Conservation (phyloP, 1,140 invertebrate species). For the Camponotus floridanus region DNA sequence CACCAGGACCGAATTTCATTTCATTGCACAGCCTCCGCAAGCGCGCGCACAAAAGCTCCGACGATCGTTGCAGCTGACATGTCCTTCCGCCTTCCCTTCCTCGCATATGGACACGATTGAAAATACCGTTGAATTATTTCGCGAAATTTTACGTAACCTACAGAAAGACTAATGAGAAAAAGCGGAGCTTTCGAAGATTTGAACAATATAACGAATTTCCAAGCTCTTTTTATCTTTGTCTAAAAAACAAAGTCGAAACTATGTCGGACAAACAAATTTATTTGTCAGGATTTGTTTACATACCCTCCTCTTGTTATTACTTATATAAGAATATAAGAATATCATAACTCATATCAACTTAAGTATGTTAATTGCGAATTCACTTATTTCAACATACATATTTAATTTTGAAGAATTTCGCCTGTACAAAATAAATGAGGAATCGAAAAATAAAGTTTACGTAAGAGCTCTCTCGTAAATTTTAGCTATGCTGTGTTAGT, state of each 20-base stretch:
- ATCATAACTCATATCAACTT: neutral
- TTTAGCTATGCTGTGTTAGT: neutral
- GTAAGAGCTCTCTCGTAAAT: neutral
- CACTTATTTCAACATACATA: neutral
- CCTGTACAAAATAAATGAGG: neutral
- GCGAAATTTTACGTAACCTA: conserved; percentile 21
- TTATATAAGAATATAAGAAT: neutral
- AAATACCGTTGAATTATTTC: conserved; percentile 32
- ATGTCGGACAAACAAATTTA: neutral
- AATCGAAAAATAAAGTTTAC: neutral
- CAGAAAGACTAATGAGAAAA: neutral
- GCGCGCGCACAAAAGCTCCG: conserved; percentile 47
- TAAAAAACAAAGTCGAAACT: neutral
- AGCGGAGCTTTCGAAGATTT: neutral
- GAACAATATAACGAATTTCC: neutral
- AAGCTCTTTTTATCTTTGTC: neutral
- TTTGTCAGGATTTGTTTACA: neutral
- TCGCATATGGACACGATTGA: conserved; percentile 25
- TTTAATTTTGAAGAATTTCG: neutral
- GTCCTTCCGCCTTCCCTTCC: neutral
- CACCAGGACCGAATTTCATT: conserved; percentile 58
- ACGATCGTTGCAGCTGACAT: conserved; percentile 66
- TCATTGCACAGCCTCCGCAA: conserved; percentile 51
- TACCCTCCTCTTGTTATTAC: no score
- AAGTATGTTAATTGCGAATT: conserved; percentile 9